Percentiles rank a stretch among this genome's conserved stretches.
Conservation (phyloP, 2,888 invertebrate species). For the Eupithecia tripunctaria region DNA sequence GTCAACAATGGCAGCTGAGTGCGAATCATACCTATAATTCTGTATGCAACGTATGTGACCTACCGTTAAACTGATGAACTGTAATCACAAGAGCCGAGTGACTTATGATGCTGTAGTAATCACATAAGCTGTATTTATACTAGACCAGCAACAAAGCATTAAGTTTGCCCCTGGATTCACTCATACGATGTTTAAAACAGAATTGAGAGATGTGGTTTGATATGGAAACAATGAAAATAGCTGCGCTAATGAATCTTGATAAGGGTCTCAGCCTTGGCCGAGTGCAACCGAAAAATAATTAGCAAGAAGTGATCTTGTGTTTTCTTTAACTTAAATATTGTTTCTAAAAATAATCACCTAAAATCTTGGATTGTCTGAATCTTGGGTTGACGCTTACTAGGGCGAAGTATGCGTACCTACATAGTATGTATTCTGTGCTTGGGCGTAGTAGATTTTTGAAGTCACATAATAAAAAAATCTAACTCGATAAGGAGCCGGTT, state of each 20-base stretch:
- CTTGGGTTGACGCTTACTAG: too few relatives aligned
- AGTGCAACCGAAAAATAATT: not conserved
- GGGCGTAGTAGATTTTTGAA: too few relatives aligned
- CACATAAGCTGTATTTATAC: conserved; percentile 70
- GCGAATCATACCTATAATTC: not conserved
- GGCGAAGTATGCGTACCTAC: too few relatives aligned
- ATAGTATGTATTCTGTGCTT: too few relatives aligned
- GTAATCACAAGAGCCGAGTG: conserved; percentile 58
- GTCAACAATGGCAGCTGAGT: not conserved
- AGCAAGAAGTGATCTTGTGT: not conserved
- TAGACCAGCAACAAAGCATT: conserved; percentile 58
- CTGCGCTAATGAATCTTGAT: conserved; percentile 16
- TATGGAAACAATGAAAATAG: conserved; percentile 27
- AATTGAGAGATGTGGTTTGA: conserved; percentile 39
- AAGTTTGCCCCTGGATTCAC: conserved; percentile 69
- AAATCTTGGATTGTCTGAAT: not conserved
- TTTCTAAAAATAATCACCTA: not conserved
- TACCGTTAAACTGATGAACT: conserved; percentile 56
- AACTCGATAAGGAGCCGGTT: too few relatives aligned
- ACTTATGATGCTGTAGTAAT: conserved; percentile 64
- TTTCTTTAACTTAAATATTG: not conserved
- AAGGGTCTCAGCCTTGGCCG: conserved; percentile 13
- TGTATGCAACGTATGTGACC: conserved; percentile 42
- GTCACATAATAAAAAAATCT: too few relatives aligned
- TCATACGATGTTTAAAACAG: conserved; percentile 62